phyloP scores from a whole-genome alignment of 2,888 invertebrate genomes.

The Pegoplata infirma region DNA sequence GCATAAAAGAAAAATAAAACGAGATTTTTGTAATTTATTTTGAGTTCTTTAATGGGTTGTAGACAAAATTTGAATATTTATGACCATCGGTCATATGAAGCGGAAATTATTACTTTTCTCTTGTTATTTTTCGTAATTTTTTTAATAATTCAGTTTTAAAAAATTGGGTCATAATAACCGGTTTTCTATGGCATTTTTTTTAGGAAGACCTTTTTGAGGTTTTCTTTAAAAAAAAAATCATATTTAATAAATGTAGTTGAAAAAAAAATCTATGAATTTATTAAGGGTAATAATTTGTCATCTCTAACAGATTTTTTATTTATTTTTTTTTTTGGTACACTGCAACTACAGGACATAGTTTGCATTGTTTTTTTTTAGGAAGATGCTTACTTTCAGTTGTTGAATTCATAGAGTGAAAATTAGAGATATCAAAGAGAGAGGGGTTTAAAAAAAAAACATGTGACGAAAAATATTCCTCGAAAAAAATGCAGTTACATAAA shows the following conservation, averaged over 20 bases:
- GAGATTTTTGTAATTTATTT: conserved; percentile 36
- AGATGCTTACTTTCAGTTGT: no score
- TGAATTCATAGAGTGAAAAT: no score
- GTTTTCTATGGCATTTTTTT: conserved; percentile 23
- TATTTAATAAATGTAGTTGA: conserved; percentile 49
- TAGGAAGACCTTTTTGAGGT: conserved; percentile 14
- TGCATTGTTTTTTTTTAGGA: no score
- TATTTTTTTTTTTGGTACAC: conserved; percentile 14
- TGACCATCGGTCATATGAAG: conserved; percentile 76
- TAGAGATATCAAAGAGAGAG: no score
- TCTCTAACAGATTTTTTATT: not conserved
- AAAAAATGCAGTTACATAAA: no score
- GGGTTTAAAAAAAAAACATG: no score
- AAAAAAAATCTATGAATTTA: conserved; percentile 36
- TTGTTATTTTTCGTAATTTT: conserved; percentile 22
- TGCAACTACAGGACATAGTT: not conserved
- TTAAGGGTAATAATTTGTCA: not conserved
- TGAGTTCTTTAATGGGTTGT: conserved; percentile 27
- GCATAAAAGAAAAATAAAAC: conserved; percentile 27
- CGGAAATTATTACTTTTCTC: conserved; percentile 72
- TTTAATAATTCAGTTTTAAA: conserved; percentile 12
- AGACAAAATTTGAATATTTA: conserved; percentile 74
- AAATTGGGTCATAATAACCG: conserved; percentile 55
- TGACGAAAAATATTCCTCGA: no score
- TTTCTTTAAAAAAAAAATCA: not conserved